phyloP scores from a whole-genome alignment of 2,113 vertebrate species.

The Engystomops pustulosus region DNA sequence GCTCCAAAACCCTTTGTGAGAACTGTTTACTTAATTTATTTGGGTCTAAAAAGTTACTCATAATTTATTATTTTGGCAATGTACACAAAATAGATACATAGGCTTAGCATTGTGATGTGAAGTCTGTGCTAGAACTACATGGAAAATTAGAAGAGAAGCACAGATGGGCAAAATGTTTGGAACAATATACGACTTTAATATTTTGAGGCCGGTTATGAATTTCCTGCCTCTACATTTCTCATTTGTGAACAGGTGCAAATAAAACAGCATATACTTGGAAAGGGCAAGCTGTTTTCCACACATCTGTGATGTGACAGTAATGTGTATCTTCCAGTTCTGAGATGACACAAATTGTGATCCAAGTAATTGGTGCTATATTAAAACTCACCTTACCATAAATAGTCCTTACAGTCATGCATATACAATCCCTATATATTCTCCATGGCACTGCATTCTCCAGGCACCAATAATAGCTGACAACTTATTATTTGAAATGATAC shows the following conservation, averaged over 20 bases:
- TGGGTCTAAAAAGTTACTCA: no score
- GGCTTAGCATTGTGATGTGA: slow-evolving; percentile 19
- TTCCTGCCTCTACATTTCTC: slow-evolving; percentile 4
- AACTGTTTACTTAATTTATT: no score
- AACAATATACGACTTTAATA: slow-evolving; percentile 34
- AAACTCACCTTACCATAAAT: neutral
- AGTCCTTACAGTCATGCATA: neutral
- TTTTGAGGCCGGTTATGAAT: slow-evolving; percentile 18
- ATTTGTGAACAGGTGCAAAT: slow-evolving; percentile 46
- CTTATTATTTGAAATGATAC: neutral
- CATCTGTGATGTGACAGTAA: slow-evolving; percentile 21
- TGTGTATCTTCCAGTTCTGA: slow-evolving; percentile 8
- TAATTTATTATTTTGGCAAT: neutral
- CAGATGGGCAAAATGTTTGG: slow-evolving; percentile 23
- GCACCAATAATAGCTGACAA: neutral
- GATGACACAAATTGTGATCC: slow-evolving; percentile 13
- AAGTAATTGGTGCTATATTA: neutral
- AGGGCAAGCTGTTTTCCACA: neutral
- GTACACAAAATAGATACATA: neutral
- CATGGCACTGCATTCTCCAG: neutral
- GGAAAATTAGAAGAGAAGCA: slow-evolving; percentile 23
- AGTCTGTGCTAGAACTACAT: neutral
- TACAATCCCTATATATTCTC: neutral
- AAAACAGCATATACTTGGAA: neutral
- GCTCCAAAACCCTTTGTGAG: neutral